A percentile compares a stretch with the other conserved stretches of the same genome.
Evolutionary conservation across 2,797 vertebrate genomes (phyloP).

Genomic region (Botia almorhae): DNA sequence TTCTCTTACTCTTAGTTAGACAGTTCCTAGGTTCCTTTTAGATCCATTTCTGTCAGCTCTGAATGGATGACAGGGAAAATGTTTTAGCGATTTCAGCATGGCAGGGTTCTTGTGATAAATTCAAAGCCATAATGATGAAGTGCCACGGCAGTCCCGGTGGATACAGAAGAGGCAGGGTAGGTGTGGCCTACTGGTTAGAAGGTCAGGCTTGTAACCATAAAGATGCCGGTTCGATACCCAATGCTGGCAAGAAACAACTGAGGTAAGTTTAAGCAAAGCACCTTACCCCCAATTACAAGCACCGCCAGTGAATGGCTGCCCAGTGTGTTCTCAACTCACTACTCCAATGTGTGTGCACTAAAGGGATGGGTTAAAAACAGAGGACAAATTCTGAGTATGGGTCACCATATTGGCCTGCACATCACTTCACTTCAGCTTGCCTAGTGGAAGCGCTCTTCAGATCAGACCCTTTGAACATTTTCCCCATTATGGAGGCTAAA

Average conservation of each 20-base stretch:
- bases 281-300: too few relatives aligned
- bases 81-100: constrained; percentile 50
- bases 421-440: neutral
- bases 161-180: constrained; percentile 26
- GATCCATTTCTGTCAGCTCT: constrained; percentile 15
- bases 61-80: constrained; percentile 39
- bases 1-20: constrained; percentile 28
- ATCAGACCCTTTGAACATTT: constrained; percentile 25
- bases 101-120: constrained; percentile 45
- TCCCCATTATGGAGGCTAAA: constrained; percentile 33
- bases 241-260: too few relatives aligned
- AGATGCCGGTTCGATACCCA: too few relatives aligned
- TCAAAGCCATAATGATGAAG: constrained; percentile 60
- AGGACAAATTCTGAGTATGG: too few relatives aligned
- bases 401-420: too few relatives aligned
- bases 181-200: too few relatives aligned
- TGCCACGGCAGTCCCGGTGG: constrained; percentile 35
- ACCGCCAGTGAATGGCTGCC: too few relatives aligned
- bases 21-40: constrained; percentile 29
- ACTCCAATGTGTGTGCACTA: too few relatives aligned
- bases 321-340: too few relatives aligned
- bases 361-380: too few relatives aligned
- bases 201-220: too few relatives aligned
- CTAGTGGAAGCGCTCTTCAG: constrained; percentile 44
- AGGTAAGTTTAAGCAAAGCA: too few relatives aligned